Base-by-base conservation (phyloP, 2,888 invertebrate species). In the Vanessa cardui region DNA sequence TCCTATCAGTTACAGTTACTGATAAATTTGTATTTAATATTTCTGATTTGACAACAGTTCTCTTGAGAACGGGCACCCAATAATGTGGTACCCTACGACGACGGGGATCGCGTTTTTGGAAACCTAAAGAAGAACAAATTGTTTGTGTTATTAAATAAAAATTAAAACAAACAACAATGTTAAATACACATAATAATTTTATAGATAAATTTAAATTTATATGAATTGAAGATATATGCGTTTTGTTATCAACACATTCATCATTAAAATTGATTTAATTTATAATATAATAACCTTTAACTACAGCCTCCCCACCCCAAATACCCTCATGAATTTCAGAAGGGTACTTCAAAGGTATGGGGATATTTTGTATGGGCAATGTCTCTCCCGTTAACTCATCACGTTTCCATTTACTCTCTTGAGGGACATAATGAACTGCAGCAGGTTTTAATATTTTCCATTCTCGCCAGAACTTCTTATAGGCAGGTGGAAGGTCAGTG, bases 241-340 rank as follows among this genome's bases (percentile, higher is more conserved):
- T 26, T 26, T 26, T 26, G 5, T 26, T 26, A 5, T 26, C 3
- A 26, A 5, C 26, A 26, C 4, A 39, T 39, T 39, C 50, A 60
- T 5, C 15, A 20, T 2, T 33, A n/a, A 20, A 54, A 44, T 50
- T 0, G 12, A 39, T 12, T 12, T 12, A 31, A 47, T 12, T 6
- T 59, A 16, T 9, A 39, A 47, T 59, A 16, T 9, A 39, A 47
- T 58, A 21, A 90, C 93, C 99, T 93, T 97, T 96, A 26, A 99
- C 92, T 0, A 99, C 94, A 45, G 96, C 98, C 92, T 99, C 99
- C 9, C 99, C 99, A 72, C 99, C 99, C 99, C 99, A 99, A 73
- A 99, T 93, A 45, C 99, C 99, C 56, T 95, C 80, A 83, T 99
- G 92, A 66, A 96, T 92, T 89, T 99, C 97, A 49, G 94, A 91